Conservation (phyloP, 2,113 vertebrate genomes). For the Nematolebias whitei region DNA sequence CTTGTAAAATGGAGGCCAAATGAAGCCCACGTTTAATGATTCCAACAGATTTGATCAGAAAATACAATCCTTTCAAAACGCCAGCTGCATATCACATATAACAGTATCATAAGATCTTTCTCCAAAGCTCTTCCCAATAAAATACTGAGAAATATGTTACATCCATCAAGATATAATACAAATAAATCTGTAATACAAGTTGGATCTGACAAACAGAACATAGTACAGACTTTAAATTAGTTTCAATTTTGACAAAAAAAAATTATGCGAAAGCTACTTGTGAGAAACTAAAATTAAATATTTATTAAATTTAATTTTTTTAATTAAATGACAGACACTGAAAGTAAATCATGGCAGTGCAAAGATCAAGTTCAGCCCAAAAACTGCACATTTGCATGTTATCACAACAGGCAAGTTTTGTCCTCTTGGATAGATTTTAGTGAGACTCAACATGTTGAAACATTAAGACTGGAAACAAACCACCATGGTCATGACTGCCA, state of each 20-base stretch:
- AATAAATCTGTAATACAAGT: conserved; percentile 71
- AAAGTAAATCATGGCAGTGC: conserved; percentile 65
- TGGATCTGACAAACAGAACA: conserved; percentile 63
- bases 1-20: conserved; percentile 75
- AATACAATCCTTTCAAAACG: conserved; percentile 75
- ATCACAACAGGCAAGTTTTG: conserved; percentile 43
- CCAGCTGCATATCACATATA: conserved; percentile 55
- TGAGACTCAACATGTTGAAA: background rate
- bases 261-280: conserved; percentile 67
- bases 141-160: conserved; percentile 79
- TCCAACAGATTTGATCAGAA: conserved; percentile 78
- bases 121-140: conserved; percentile 66
- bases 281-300: conserved; percentile 38
- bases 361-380: conserved; percentile 61
- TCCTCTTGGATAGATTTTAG: too few species aligned
- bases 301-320: conserved; percentile 47
- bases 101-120: conserved; percentile 59
- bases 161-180: conserved; percentile 68
- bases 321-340: conserved; percentile 40
- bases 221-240: conserved; percentile 74
- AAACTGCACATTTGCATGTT: conserved; percentile 38
- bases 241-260: conserved; percentile 59
- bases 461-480: conserved; percentile 12
- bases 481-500: conserved; percentile 5
- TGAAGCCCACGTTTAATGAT: conserved; percentile 78